These are phyloP conservation scores for Cervus canadensis DNA, from an alignment of 2,113 vertebrate genomes.

Conservation along the genomic window DNA sequence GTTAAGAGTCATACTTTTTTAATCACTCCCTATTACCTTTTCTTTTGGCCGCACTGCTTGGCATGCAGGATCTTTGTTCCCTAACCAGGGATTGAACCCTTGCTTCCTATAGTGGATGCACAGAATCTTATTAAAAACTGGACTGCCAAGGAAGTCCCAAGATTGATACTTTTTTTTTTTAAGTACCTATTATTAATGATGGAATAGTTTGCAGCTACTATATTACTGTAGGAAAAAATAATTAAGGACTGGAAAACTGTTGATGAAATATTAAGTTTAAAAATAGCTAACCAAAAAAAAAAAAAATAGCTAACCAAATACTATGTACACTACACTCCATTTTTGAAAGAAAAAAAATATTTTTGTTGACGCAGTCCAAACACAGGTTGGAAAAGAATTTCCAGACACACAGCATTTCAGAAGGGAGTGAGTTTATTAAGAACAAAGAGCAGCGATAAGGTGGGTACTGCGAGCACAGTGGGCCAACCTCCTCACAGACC, in stretches of 20 bases:
- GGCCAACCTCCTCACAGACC: background rate
- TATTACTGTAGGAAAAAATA: background rate
- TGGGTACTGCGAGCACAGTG: background rate
- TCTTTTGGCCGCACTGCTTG: background rate
- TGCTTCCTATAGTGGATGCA: background rate
- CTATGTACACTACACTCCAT: background rate
- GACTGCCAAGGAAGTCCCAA: too few relatives aligned
- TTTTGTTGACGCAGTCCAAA: background rate
- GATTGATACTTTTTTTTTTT: background rate
- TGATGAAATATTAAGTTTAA: background rate
- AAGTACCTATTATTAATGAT: background rate
- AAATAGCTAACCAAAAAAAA: background rate
- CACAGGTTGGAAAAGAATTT: background rate
- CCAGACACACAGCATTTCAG: background rate
- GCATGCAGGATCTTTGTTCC: background rate
- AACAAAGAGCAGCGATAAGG: background rate
- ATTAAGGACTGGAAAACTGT: slow-evolving; percentile 24
- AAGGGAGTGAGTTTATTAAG: background rate
- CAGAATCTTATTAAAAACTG: background rate
- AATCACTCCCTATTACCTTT: background rate
- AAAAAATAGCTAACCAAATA: background rate
- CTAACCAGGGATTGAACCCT: background rate
- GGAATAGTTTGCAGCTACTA: background rate
- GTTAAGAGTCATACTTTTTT: background rate
- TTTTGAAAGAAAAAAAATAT: background rate